A percentile compares a stretch with the other conserved stretches of the same genome.
These are phyloP conservation scores for Laodelphax striatellus DNA, from an alignment of 1,140 invertebrate genomes.

Conservation along the genomic window DNA sequence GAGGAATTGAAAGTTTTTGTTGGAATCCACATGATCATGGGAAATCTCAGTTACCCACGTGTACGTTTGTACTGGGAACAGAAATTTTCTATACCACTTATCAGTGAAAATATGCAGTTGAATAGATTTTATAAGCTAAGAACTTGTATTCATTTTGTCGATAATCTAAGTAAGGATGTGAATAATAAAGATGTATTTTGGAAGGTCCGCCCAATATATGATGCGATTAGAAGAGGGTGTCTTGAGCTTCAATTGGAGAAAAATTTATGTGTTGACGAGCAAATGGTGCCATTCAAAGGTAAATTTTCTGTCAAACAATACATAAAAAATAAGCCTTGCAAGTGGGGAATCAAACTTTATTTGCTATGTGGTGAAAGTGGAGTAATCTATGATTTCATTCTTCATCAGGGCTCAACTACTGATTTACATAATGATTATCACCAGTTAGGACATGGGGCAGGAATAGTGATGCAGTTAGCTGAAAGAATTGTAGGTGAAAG, in stretches of 20 bases:
- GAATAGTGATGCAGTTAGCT: constrained; percentile 4
- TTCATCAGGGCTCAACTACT: constrained; percentile 8
- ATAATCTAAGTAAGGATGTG: too few species aligned
- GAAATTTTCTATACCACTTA: neutral
- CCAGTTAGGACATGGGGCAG: neutral
- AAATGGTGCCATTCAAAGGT: constrained; percentile 27
- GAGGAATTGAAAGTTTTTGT: constrained; percentile 13
- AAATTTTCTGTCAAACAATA: constrained; percentile 20
- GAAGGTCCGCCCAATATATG: constrained; percentile 15
- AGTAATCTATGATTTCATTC: constrained; percentile 21
- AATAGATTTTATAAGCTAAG: neutral
- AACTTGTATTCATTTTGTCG: constrained; percentile 1
- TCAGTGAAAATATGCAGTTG: constrained; percentile 1
- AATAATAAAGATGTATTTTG: constrained; percentile 10
- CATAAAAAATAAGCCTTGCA: constrained; percentile 13
- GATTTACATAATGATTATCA: constrained; percentile 3
- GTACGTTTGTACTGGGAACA: constrained; percentile 12
- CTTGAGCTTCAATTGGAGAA: constrained; percentile 6
- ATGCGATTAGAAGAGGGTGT: constrained; percentile 3
- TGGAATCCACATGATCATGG: constrained; percentile 13
- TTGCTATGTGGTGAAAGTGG: constrained; percentile 20
- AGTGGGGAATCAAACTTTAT: constrained; percentile 21
- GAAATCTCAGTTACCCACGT: constrained; percentile 10
- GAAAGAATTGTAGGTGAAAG: constrained; percentile 7
- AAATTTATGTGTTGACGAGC: constrained; percentile 22